A percentile compares a stretch with the other conserved stretches of the same genome.
phyloP scores from a whole-genome alignment of 92 coral and sea anemone species.

The Epizoanthus stellaris region DNA sequence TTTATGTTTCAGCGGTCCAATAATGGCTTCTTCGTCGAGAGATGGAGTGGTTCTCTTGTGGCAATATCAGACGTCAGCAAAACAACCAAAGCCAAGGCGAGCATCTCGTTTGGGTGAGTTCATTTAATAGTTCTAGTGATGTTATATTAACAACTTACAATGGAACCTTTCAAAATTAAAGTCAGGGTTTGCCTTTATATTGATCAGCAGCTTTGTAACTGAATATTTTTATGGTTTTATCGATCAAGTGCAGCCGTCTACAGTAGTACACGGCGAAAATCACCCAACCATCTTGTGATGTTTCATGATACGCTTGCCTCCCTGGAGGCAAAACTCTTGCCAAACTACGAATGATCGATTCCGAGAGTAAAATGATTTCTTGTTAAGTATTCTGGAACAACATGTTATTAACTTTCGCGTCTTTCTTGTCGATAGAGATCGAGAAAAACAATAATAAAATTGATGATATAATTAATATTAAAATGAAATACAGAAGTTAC shows the following conservation, averaged over 20 bases:
- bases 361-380: not conserved
- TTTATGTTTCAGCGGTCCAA: conserved; percentile 69
- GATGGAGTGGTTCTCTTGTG: conserved; percentile 84
- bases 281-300: not conserved
- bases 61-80: conserved; percentile 76
- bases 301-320: not conserved
- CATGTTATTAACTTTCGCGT: not conserved
- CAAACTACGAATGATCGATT: not conserved
- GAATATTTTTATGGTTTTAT: not conserved
- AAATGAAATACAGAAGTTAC: too few species aligned
- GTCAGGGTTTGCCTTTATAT: not conserved
- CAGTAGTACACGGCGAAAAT: not conserved
- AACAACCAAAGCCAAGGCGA: conserved; percentile 56
- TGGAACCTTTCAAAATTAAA: not conserved
- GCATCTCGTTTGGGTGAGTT: conserved; percentile 93
- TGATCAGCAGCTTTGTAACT: not conserved
- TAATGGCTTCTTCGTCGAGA: conserved; percentile 87
- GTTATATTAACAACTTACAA: too few species aligned
- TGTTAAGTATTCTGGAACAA: not conserved
- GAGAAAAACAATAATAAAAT: too few species aligned
- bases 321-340: not conserved
- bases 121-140: not conserved
- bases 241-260: not conserved
- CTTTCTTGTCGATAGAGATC: too few species aligned
- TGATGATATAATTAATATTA: too few species aligned